Conservation (phyloP, 2,113 vertebrate species). For the Leuciscus idus region DNA sequence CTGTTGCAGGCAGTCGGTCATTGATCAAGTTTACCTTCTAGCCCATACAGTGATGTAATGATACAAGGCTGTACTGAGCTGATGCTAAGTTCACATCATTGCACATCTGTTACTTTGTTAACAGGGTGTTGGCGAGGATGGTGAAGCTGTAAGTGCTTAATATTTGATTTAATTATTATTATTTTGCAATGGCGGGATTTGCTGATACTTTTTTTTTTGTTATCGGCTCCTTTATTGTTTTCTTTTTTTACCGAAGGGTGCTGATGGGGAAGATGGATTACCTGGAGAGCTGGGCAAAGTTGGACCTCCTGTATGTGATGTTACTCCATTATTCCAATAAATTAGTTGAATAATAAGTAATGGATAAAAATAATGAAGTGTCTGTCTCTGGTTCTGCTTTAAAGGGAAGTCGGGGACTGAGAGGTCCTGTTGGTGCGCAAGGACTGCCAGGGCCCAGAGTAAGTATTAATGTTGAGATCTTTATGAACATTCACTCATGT, state of each 20-base stretch:
- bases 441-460: conserved; percentile 86
- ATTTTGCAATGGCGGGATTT: neutral
- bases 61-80: neutral
- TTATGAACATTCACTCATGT: neutral
- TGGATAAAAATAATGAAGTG: too few relatives aligned
- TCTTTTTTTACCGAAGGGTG: conserved; percentile 76
- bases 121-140: conserved; percentile 85
- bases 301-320: conserved; percentile 84
- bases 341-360: neutral
- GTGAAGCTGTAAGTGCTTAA: conserved; percentile 84
- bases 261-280: conserved; percentile 87
- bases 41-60: too few relatives aligned
- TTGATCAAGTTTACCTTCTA: neutral
- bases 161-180: neutral
- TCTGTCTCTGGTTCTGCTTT: neutral
- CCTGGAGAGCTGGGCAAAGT: conserved; percentile 92
- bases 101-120: conserved; percentile 48
- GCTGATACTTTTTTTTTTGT: neutral
- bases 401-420: conserved; percentile 86
- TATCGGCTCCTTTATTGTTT: neutral
- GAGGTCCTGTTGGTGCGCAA: conserved; percentile 83
- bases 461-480: conserved; percentile 62
- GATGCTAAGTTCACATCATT: neutral
- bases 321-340: neutral
- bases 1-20: neutral